These are phyloP conservation scores for Lordiphosa clarofinis DNA, from an alignment of 1,140 invertebrate genomes.

Conservation along the genomic window DNA sequence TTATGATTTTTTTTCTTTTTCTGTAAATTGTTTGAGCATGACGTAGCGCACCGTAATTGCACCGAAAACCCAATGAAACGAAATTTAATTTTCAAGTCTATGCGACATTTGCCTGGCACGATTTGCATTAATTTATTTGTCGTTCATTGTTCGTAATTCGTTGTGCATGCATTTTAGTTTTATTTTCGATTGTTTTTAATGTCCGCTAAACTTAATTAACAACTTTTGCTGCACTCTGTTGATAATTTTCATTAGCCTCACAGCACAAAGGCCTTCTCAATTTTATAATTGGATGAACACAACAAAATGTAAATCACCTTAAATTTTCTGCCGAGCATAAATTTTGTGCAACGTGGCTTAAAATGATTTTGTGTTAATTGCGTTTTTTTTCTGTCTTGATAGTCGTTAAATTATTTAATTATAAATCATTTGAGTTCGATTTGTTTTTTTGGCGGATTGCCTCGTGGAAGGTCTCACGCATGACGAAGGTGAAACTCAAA, in stretches of 20 bases:
- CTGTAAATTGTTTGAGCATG: conserved; percentile 45
- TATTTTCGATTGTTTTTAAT: conserved; percentile 34
- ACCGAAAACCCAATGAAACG: conserved; percentile 36
- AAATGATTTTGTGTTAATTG: conserved; percentile 48
- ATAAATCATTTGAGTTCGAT: conserved; percentile 68
- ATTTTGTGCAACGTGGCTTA: conserved; percentile 56
- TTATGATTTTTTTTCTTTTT: conserved; percentile 21
- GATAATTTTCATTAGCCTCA: conserved; percentile 50
- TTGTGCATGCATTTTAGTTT: conserved; percentile 43
- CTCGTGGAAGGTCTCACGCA: conserved; percentile 63
- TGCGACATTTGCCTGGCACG: conserved; percentile 39
- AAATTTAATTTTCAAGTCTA: conserved; percentile 34
- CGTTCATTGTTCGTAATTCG: conserved; percentile 36
- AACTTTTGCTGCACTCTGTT: conserved; percentile 38
- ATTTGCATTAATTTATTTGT: conserved; percentile 17
- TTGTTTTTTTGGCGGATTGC: conserved; percentile 20
- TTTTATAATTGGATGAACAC: conserved; percentile 42
- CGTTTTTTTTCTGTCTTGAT: conserved; percentile 31
- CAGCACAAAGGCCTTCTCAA: conserved; percentile 26
- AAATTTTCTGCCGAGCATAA: conserved; percentile 49
- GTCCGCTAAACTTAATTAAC: conserved; percentile 54
- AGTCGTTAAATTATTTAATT: conserved; percentile 75
- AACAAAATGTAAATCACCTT: conserved; percentile 13
- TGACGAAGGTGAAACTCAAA: conserved; percentile 61
- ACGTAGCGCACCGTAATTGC: conserved; percentile 35